These are phyloP conservation scores for Catagonus wagneri DNA, from an alignment of 2,113 vertebrate genomes.

Conservation along the genomic window DNA sequence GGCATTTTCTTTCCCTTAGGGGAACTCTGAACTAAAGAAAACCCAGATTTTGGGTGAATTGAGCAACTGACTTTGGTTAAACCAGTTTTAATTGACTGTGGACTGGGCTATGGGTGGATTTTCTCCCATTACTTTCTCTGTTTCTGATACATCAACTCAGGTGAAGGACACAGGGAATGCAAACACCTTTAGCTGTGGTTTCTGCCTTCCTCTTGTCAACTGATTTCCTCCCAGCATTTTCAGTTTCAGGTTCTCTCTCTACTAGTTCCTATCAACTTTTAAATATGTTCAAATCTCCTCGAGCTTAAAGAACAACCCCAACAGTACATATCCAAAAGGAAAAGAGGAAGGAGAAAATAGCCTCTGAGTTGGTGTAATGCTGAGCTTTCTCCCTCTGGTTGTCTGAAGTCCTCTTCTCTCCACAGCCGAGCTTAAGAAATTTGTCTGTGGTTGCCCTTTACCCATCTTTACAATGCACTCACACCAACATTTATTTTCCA, in stretches of 20 bases:
- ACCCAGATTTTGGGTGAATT: background rate
- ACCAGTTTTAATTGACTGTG: background rate
- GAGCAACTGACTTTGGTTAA: background rate
- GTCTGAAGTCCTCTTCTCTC: background rate
- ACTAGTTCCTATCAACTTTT: background rate
- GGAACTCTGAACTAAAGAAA: background rate
- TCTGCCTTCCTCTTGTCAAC: background rate
- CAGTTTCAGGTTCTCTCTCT: background rate
- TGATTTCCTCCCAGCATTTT: background rate
- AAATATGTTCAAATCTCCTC: background rate
- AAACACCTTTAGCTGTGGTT: too few species aligned
- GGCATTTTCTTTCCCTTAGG: background rate
- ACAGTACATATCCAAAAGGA: background rate
- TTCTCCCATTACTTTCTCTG: background rate
- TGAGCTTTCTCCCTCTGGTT: fast-evolving
- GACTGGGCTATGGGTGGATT: background rate
- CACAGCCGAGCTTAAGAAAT: background rate
- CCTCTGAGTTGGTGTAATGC: fast-evolving
- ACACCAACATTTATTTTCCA: too few species aligned
- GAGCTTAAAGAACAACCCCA: background rate
- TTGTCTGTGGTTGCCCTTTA: background rate
- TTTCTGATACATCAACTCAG: background rate
- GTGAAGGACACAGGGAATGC: fast-evolving
- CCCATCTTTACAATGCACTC: background rate
- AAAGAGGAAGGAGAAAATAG: background rate